Evolutionary conservation across 2,888 invertebrate genomes (phyloP), one percentile per base, ranked within the genome.

Genomic region (Sinopyrophorus schimmeli): DNA sequence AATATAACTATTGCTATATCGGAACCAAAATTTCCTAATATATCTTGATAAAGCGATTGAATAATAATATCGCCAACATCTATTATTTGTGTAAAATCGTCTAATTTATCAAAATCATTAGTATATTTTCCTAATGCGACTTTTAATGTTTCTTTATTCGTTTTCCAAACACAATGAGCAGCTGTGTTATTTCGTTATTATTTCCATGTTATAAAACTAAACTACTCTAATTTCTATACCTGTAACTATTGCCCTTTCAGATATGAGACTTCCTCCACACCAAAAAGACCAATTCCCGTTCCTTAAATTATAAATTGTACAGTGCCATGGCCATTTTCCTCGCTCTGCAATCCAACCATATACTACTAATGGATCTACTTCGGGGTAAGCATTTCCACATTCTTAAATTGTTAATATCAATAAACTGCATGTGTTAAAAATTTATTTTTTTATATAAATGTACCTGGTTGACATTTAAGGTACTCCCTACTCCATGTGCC

Each of bases 201-300:
- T n/a, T n/a, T n/a, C n/a, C n/a, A n/a, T n/a, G n/a, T n/a, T n/a
- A n/a, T n/a, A n/a, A n/a, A n/a, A n/a, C n/a, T n/a, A n/a, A n/a
- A n/a, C n/a, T 26, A n/a, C 26, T 26, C 11, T 9, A 26, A 11
- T 26, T 14, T 30, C 3, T 17, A 12, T 49, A 59, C 62, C 62
- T 53, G 76, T 75, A 20, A 76, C 51, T 4, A 76, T 68, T 2
- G 70, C 61, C n/a, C 64, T 61, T 55, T 75, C 75, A 1, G 69
- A 71, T 46, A 82, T 70, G 1, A 82, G 66, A 0, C 77, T 76
- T 0, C 80, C 80, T 0, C 82, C 80, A 46, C 82, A 82, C 48
- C 77, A 77, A 56, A 78, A 79, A 53, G 54, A 69, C 72, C 75
- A 77, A 0, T 73, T 67, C 0, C 59, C 69, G 7, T 67, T 62